Conservation (phyloP, 1,140 invertebrate genomes). For the Grapholita molesta region DNA sequence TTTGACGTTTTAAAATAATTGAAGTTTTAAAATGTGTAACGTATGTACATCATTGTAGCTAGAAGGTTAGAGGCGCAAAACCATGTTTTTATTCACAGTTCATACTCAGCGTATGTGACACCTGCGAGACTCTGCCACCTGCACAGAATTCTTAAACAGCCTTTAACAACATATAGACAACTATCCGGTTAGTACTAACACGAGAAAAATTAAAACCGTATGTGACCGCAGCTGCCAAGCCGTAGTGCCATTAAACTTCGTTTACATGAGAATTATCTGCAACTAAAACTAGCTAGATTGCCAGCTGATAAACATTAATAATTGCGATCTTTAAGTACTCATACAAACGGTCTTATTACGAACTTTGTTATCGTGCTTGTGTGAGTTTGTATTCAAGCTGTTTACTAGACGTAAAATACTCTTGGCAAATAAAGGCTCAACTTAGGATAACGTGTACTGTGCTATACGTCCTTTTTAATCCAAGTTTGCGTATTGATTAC, state of each 20-base stretch:
- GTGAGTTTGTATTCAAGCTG: neutral
- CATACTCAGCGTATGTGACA: slow-evolving; percentile 64
- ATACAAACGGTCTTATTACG: neutral
- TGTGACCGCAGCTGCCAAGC: slow-evolving; percentile 13
- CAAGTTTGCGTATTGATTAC: slow-evolving; percentile 3
- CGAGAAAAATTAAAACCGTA: slow-evolving; percentile 6
- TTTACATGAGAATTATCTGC: neutral
- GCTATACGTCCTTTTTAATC: neutral
- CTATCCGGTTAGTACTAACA: slow-evolving; percentile 1
- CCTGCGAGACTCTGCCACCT: slow-evolving; percentile 63
- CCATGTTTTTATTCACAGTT: slow-evolving; percentile 69
- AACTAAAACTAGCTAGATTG: slow-evolving; percentile 1
- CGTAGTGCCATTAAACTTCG: neutral
- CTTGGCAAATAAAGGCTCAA: neutral
- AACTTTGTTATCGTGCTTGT: neutral
- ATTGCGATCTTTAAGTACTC: neutral
- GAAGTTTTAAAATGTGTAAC: neutral
- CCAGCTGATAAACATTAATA: neutral
- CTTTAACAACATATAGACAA: slow-evolving; percentile 35
- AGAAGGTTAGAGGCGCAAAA: slow-evolving; percentile 26
- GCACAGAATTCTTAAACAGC: slow-evolving; percentile 62
- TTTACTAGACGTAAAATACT: neutral
- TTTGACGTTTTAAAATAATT: no score
- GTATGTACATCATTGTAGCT: neutral
- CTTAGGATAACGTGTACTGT: neutral